phyloP scores from a whole-genome alignment of 2,113 vertebrate genomes.

The Globicephala melas region DNA sequence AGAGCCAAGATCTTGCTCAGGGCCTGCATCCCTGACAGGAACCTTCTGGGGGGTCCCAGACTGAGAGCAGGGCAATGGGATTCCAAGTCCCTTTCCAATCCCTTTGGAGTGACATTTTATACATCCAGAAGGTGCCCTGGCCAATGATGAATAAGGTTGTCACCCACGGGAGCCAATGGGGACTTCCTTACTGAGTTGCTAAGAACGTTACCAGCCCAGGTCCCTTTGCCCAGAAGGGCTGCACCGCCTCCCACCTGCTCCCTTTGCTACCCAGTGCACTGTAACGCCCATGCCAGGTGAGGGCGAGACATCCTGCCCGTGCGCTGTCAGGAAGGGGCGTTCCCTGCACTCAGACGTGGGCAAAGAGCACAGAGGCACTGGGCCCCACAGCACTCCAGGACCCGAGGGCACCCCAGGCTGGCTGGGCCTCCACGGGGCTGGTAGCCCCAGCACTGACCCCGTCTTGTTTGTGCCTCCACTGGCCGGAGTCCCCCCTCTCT shows the following conservation, averaged over 20 bases:
- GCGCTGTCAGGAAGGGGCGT: background rate
- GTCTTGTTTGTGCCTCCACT: background rate
- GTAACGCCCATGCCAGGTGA: fast-evolving
- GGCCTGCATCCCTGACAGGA: background rate
- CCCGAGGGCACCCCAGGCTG: background rate
- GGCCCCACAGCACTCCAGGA: background rate
- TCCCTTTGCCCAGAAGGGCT: background rate
- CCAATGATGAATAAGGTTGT: background rate
- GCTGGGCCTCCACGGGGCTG: background rate
- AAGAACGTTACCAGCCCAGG: background rate
- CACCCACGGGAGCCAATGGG: background rate
- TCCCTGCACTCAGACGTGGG: background rate
- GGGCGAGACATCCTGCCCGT: fast-evolving
- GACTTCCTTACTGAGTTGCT: background rate
- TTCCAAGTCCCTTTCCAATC: background rate
- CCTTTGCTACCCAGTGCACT: background rate
- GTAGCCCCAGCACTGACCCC: background rate
- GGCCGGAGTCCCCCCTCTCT: background rate
- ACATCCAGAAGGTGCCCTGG: background rate
- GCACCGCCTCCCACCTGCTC: background rate
- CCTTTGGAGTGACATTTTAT: background rate
- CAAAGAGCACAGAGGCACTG: background rate
- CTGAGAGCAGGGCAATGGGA: background rate
- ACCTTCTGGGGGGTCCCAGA: background rate
- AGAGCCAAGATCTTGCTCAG: background rate